Conservation (phyloP, 1,140 invertebrate genomes). For the Achatina immaculata region DNA sequence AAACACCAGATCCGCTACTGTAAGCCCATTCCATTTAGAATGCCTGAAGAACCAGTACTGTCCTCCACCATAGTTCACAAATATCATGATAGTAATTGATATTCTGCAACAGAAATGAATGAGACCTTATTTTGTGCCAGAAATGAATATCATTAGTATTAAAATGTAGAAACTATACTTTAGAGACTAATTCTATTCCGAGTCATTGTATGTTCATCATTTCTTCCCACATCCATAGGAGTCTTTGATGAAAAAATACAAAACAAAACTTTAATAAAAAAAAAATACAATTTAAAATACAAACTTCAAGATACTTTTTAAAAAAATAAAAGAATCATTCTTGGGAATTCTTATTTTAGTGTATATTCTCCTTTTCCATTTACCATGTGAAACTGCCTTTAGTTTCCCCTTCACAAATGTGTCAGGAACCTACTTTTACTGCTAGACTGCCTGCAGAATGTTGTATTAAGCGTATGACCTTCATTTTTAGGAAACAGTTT, state of each 20-base stretch:
- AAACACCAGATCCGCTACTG: conserved; percentile 91
- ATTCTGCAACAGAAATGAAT: conserved; percentile 48
- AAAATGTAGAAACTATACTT: neutral
- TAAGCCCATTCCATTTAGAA: conserved; percentile 91
- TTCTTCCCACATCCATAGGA: neutral
- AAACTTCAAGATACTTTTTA: no score
- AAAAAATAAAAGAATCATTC: no score
- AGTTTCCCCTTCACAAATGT: no score
- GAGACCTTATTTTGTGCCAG: neutral
- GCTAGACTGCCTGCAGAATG: no score
- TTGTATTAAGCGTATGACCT: no score
- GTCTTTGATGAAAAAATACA: neutral
- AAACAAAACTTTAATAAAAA: no score
- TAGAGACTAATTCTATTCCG: neutral
- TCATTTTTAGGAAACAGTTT: no score
- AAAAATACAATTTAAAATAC: no score
- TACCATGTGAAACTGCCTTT: no score
- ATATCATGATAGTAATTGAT: conserved; percentile 79
- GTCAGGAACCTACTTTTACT: no score
- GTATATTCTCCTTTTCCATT: no score
- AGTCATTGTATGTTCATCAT: neutral
- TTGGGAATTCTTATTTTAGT: no score
- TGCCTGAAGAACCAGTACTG: conserved; percentile 88
- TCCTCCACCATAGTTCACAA: conserved; percentile 87
- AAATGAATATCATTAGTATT: neutral